Evolutionary conservation across 2,888 invertebrate species (phyloP).

Genomic region (Tenthredo livida): DNA sequence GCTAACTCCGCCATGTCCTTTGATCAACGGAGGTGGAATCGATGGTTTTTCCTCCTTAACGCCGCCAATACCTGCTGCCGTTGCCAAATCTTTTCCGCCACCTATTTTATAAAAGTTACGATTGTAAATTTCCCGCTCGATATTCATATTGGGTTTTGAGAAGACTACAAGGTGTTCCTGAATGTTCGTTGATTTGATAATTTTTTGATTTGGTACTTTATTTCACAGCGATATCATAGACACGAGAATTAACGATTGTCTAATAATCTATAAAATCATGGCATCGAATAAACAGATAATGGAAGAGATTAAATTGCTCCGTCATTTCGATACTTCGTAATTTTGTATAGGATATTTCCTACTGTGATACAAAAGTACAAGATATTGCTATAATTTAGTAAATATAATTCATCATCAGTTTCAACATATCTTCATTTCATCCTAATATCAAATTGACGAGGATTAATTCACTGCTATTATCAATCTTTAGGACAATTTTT

Average conservation of each 20-base stretch:
- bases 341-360: background rate
- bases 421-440: background rate
- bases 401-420: background rate
- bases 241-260: background rate
- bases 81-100: conserved; percentile 91
- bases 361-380: background rate
- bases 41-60: conserved; percentile 80
- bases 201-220: conserved; percentile 13
- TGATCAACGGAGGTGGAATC: conserved; percentile 64
- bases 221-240: background rate
- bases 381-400: no score
- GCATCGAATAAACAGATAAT: background rate
- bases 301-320: no score
- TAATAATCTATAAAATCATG: background rate
- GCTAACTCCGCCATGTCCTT: conserved; percentile 68
- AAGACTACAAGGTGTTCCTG: background rate
- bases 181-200: background rate
- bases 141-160: background rate
- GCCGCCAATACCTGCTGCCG: conserved; percentile 85
- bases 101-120: conserved; percentile 79
- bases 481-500: background rate
- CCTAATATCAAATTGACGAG: background rate
- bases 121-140: background rate
- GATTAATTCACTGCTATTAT: background rate
- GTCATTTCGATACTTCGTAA: background rate